Evolutionary conservation across 2,888 invertebrate species (phyloP), one percentile per base, ranked within the genome.

Genomic region (Trissonchulus latispiculum): DNA sequence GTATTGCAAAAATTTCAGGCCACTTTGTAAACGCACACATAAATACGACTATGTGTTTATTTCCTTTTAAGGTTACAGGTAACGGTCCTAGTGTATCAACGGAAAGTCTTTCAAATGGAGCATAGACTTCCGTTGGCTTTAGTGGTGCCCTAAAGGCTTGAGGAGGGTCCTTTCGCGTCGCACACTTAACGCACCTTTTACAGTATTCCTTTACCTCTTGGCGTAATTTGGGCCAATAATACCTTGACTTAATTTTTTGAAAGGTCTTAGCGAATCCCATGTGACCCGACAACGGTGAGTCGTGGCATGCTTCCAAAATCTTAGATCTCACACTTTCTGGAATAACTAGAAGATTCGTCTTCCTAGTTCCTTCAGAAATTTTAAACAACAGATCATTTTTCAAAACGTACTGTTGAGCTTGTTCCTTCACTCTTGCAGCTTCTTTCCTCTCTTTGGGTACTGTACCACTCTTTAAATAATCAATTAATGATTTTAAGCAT

Each of bases 1-100:
- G 79, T n/a, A 83, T 66, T 1, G 83, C 77, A 35, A 81, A 61
- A 64, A 77, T 76, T 77, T 78, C 35, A 68, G 74, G 72, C 59
- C 61, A 81, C 29, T 76, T 75, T 1, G 77, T 76, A 1, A 78
- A 75, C 32, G 76, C 73, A 70, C 76, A 75, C 15, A 74, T 76
- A 2, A 76, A 72, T 2, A 75, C 75, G 8, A 79, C 31, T 35
- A 79, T 75, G 36, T 78, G 79, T 64, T 76, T 73, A 32, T 79
- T 77, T 2, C 73, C 73, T 0, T 69, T 48, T 2, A 29, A 18
- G 0, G 76, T 75, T 0, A 8, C 23, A 23, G 77, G 76, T 1
- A 79, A 72, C 0, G 79, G 78, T 1, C 79, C 79, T 29, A 77
- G 23, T 1, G 76, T 31, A 68, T 79, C 79, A 29, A 75, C 74